Evolutionary conservation across 2,888 invertebrate genomes (phyloP).

Genomic region (Rhorus exstirpatorius): DNA sequence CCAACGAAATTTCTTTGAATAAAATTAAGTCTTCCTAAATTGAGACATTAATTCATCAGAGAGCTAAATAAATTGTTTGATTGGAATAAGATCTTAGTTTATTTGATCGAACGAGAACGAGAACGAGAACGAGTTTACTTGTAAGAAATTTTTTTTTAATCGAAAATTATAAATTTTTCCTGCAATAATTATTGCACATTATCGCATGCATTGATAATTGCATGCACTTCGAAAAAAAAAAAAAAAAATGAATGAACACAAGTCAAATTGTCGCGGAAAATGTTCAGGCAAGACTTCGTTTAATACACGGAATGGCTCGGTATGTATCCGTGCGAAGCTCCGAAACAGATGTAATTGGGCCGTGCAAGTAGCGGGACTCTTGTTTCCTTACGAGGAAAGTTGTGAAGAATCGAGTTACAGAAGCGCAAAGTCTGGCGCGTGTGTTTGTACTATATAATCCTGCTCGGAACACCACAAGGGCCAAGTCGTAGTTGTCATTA

Average conservation of each 20-base stretch:
- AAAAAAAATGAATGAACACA: not conserved
- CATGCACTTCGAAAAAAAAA: too few species aligned
- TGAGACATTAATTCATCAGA: too few species aligned
- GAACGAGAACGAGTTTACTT: too few species aligned
- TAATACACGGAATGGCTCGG: conserved; percentile 1
- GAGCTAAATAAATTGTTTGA: too few species aligned
- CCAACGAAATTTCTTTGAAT: too few species aligned
- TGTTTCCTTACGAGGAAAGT: conserved; percentile 45
- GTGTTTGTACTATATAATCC: not conserved
- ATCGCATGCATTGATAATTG: not conserved
- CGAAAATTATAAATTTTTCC: too few species aligned
- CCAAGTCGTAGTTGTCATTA: not conserved
- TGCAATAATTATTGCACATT: not conserved
- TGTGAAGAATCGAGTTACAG: conserved; percentile 45
- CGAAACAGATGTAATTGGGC: conserved; percentile 38
- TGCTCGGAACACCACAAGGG: not conserved
- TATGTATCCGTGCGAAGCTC: conserved; percentile 7
- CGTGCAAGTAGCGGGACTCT: conserved; percentile 40
- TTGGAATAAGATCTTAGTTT: too few species aligned
- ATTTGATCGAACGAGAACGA: too few species aligned
- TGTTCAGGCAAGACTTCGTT: not conserved
- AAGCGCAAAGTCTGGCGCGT: conserved; percentile 18
- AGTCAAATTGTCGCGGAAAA: not conserved
- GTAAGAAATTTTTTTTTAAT: too few species aligned
- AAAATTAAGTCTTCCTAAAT: too few species aligned